These are phyloP conservation scores for Micronycteris hirsuta DNA, from an alignment of 2,113 vertebrate species.

Conservation along the genomic window DNA sequence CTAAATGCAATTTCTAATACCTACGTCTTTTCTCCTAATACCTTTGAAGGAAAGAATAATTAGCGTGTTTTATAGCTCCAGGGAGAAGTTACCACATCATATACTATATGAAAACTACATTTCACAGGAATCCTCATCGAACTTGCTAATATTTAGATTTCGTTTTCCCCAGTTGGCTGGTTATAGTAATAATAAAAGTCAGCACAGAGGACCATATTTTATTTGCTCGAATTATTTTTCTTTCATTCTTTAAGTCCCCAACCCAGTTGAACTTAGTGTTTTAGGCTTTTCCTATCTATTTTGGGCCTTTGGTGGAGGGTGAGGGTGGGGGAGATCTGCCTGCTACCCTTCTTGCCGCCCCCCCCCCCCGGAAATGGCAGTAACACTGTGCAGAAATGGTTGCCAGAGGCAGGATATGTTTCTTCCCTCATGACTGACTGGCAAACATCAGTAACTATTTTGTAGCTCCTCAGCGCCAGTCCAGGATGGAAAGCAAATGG, in stretches of 20 bases:
- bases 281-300: not conserved
- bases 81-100: not conserved
- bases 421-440: not conserved
- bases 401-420: not conserved
- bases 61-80: not conserved
- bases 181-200: not conserved
- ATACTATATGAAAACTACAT: not conserved
- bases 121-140: not conserved
- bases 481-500: not conserved
- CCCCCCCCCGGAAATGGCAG: not conserved
- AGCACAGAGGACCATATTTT: not conserved
- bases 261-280: not conserved
- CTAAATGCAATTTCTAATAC: not conserved
- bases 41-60: not conserved
- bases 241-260: not conserved
- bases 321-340: not conserved
- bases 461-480: not conserved
- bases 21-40: not conserved
- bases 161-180: not conserved
- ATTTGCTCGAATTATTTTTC: not conserved
- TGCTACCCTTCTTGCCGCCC: rapidly evolving
- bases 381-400: not conserved
- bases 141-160: not conserved
- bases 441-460: not conserved
- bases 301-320: too few relatives aligned